phyloP scores from a whole-genome alignment of 2,888 invertebrate genomes.

The Cordilura impudica region DNA sequence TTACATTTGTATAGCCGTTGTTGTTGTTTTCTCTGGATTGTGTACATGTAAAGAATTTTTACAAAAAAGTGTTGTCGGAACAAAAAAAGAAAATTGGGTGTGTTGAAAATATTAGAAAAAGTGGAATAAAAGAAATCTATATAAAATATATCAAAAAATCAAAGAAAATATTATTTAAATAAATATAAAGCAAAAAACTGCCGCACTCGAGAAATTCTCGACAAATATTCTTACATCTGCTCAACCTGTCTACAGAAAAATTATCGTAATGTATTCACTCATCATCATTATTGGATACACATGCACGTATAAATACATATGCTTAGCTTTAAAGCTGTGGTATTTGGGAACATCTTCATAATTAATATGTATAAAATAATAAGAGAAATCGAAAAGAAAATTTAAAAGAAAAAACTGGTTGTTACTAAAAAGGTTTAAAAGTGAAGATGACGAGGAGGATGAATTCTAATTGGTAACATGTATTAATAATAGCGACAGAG shows the following conservation, averaged over 20 bases:
- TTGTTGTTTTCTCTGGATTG: no score
- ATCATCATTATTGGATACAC: conserved; percentile 39
- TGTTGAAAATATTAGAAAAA: no score
- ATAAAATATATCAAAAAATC: no score
- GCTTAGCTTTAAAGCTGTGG: not conserved
- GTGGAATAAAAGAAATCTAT: no score
- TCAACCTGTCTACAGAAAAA: conserved; percentile 5
- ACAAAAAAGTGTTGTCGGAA: no score
- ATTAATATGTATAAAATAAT: conserved; percentile 41
- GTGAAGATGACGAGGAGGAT: not conserved
- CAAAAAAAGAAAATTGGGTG: no score
- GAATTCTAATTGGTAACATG: not conserved
- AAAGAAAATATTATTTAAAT: no score
- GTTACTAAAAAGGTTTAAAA: not conserved
- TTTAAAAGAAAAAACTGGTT: conserved; percentile 4
- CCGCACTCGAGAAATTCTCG: not conserved
- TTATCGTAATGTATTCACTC: conserved; percentile 3
- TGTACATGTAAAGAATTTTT: no score
- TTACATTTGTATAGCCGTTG: no score
- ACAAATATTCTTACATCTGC: conserved; percentile 1
- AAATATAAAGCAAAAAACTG: no score
- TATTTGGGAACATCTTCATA: conserved; percentile 9
- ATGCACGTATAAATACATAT: not conserved
- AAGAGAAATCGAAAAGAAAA: conserved; percentile 43
- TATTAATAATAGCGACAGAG: not conserved